phyloP scores from a whole-genome alignment of 2,888 invertebrate species.

The Stratiomys singularior region DNA sequence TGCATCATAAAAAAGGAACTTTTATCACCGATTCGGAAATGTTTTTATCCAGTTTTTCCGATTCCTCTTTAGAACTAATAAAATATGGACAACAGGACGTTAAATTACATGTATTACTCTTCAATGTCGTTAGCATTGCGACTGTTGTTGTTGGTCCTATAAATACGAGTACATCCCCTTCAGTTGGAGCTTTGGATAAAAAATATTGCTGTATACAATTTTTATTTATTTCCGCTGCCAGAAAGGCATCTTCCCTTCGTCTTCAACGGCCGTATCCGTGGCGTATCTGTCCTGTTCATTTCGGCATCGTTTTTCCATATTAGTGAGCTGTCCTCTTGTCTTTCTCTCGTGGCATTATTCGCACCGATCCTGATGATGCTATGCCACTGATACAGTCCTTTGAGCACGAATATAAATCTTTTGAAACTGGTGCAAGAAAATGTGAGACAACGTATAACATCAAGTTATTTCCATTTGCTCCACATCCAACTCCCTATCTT shows the following conservation, averaged over 20 bases:
- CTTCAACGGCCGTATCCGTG: background rate
- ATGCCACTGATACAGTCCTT: constrained; percentile 32
- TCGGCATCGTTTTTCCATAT: constrained; percentile 35
- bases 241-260: constrained; percentile 20
- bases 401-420: constrained; percentile 40
- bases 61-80: constrained; percentile 43
- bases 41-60: constrained; percentile 43
- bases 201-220: constrained; percentile 30
- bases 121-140: background rate
- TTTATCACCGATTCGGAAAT: constrained; percentile 45
- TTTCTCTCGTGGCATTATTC: constrained; percentile 13
- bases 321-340: constrained; percentile 33
- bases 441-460: constrained; percentile 31
- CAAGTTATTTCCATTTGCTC: constrained; percentile 21
- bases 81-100: constrained; percentile 46
- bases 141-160: too few relatives aligned
- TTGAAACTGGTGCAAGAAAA: constrained; percentile 32
- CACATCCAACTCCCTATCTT: background rate
- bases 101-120: constrained; percentile 28
- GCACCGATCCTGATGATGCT: constrained; percentile 23
- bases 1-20: constrained; percentile 31
- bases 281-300: background rate
- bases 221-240: constrained; percentile 37
- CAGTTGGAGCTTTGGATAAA: constrained; percentile 14
- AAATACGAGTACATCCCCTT: constrained; percentile 15